Percentiles rank a stretch among this genome's conserved stretches.
Conservation (phyloP, 35 echinoderm and acorn worm species). For the Diadema setosum region DNA sequence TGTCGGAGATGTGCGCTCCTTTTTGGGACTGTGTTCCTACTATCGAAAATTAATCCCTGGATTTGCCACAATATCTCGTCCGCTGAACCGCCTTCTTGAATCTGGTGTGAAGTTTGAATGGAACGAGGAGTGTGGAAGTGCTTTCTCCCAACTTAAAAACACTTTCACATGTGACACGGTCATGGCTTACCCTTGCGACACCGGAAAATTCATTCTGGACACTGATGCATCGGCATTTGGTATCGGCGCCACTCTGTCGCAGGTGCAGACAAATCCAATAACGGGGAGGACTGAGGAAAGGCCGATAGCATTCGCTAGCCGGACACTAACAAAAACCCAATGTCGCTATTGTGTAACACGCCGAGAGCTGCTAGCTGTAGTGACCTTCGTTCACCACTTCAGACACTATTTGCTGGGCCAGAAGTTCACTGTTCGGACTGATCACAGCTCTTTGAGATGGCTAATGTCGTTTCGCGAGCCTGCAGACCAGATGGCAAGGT, state of each 20-base stretch:
- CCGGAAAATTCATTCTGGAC: neutral
- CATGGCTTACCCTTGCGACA: neutral
- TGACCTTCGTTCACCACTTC: too few species aligned
- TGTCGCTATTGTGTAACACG: conserved; percentile 28
- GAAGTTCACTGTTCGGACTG: too few species aligned
- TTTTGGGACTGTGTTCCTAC: conserved; percentile 24
- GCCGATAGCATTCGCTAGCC: conserved; percentile 3
- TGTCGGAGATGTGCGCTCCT: conserved; percentile 27
- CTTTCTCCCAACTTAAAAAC: neutral
- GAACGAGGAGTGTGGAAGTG: neutral
- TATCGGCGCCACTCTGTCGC: conserved; percentile 2
- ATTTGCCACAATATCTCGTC: neutral
- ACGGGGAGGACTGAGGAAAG: neutral
- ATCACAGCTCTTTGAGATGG: too few species aligned
- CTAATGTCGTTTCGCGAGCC: too few species aligned
- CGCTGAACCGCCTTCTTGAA: neutral
- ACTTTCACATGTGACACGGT: neutral
- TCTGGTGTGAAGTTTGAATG: neutral
- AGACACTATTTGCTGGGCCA: too few species aligned
- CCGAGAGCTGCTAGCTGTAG: too few species aligned
- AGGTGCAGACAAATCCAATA: neutral
- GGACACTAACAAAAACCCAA: neutral
- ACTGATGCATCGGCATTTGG: conserved; percentile 7
- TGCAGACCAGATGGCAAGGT: too few species aligned
- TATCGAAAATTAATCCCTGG: neutral